Evolutionary conservation across 1,140 invertebrate species (phyloP), one percentile per base, ranked within the genome.

Genomic region (Pseudomyrmex flavicornis): DNA sequence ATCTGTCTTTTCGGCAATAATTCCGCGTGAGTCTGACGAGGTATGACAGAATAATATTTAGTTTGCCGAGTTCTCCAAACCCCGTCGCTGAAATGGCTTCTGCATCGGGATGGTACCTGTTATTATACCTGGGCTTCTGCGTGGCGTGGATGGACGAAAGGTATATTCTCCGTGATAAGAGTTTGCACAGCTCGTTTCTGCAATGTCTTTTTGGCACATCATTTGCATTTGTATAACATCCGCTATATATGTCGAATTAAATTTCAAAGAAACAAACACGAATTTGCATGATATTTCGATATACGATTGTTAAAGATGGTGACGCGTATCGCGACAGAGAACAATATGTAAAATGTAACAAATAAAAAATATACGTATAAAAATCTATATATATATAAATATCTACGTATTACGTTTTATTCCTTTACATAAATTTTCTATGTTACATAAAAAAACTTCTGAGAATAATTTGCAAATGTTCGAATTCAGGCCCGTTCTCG

Each of bases 401-500:
- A 35, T 35, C 5, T 35, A 35, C 5, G 4, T 12, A 12, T 46
- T 22, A 48, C n/a, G 1, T 35, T 35, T 50, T 13, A 17, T 17
- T 82, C 52, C 17, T 12, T 62, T 82, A 12, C n/a, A 17, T 72
- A 62, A 73, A 44, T 15, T 50, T 50, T 20, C 2, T 61, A 35
- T 20, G 1, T 26, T 8, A 26, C 22, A 73, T 15, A 54, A 5
- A 48, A 10, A 15, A 17, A 9, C 50, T 2, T 46, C 15, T 22
- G 26, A 48, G 52, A 82, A 76, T 75, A 63, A 70, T 79, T 72
- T 59, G 3, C 52, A 26, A 62, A 35, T 63, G 35, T 35, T 15
- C 4, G 68, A 69, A 59, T 61, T 83, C 83, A 96, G 96, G 68
- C 96, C 96, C 0, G 95, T 95, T 91, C 95, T 97, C 59, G 95